phyloP scores from a whole-genome alignment of 1,140 invertebrate genomes.

The Bombus balteatus region DNA sequence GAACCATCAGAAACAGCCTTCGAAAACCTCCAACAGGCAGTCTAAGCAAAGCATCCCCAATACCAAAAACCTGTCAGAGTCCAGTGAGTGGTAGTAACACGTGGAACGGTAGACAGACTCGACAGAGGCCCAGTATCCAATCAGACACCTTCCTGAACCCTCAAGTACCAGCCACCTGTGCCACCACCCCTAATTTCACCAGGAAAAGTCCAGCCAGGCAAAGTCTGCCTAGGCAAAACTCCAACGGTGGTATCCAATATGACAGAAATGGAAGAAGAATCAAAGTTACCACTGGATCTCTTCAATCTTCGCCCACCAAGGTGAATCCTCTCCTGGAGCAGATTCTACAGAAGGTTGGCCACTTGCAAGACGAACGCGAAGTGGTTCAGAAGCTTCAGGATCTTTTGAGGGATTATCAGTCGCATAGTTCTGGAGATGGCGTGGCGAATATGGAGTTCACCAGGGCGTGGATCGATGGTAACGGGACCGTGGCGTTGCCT shows the following conservation, averaged over 20 bases:
- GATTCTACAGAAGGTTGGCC: constrained; percentile 87
- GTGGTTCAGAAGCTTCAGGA: constrained; percentile 89
- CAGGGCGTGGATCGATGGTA: constrained; percentile 89
- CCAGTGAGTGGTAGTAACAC: constrained; percentile 84
- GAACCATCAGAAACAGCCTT: constrained; percentile 68
- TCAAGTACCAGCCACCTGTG: constrained; percentile 51
- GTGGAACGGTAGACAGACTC: constrained; percentile 86
- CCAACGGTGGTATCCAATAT: constrained; percentile 79
- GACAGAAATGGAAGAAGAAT: constrained; percentile 84
- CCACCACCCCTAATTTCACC: constrained; percentile 83
- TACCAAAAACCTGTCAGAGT: constrained; percentile 59
- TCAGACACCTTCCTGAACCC: constrained; percentile 86
- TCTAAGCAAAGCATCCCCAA: constrained; percentile 77
- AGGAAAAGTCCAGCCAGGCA: constrained; percentile 85
- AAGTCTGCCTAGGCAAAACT: constrained; percentile 84
- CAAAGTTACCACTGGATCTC: constrained; percentile 78
- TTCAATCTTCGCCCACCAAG: constrained; percentile 86
- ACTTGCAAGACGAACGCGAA: constrained; percentile 86
- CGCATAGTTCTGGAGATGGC: constrained; percentile 75
- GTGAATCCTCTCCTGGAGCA: constrained; percentile 87
- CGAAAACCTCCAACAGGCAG: constrained; percentile 81
- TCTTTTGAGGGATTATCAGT: constrained; percentile 85
- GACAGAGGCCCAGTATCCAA: constrained; percentile 85
- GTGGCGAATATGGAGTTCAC: constrained; percentile 87
- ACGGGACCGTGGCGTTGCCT: constrained; percentile 84